Evolutionary conservation across 2,113 vertebrate genomes (phyloP).

Genomic region (Piprites chloris): DNA sequence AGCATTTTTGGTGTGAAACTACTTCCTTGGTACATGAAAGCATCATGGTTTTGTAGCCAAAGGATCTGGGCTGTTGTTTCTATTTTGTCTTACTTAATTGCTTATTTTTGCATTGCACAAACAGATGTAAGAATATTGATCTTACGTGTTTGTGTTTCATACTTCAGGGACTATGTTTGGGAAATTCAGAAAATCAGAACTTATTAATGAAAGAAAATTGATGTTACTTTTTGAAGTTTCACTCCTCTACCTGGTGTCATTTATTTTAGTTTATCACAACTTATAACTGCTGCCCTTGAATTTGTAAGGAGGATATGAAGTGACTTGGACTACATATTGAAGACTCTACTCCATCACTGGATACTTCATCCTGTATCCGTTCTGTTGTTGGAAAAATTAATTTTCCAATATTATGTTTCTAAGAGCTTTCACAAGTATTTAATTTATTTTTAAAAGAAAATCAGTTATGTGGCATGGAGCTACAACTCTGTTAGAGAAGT

Average conservation of each 20-base stretch:
- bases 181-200: not conserved
- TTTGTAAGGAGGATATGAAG: not conserved
- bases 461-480: not conserved
- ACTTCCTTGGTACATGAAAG: not conserved
- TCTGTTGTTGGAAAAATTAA: not conserved
- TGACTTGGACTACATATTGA: not conserved
- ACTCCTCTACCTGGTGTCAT: not conserved
- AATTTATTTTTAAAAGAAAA: not conserved
- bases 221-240: not conserved
- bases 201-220: not conserved
- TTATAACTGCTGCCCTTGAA: not conserved
- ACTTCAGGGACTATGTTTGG: not conserved
- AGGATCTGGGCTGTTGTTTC: rapidly evolving
- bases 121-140: not conserved
- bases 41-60: not conserved
- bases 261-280: not conserved
- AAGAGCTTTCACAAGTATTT: not conserved
- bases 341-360: not conserved
- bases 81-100: not conserved
- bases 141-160: not conserved
- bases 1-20: not conserved
- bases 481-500: not conserved
- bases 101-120: not conserved
- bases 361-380: not conserved
- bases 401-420: not conserved